Base-by-base conservation (phyloP, 1,140 invertebrate species). In the Diachasmimorpha longicaudata region DNA sequence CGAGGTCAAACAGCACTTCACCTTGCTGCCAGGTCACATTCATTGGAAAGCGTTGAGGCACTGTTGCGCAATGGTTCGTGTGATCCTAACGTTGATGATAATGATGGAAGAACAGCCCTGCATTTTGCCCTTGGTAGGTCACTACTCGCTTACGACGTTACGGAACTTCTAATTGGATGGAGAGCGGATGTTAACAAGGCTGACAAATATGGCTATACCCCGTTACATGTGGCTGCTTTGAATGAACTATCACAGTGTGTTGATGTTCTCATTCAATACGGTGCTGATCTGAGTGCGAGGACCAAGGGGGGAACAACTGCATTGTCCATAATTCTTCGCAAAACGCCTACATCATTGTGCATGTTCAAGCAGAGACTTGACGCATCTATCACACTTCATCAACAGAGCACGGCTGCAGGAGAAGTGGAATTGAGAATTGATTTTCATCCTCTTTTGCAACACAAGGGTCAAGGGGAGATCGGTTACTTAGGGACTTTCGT, bases 191-290 rank as follows among this genome's bases (percentile, higher is more conserved):
- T 97, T 0, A 96, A 97, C 83, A 91, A 93, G 52, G 93, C 94
- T 80, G 96, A 98, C 81, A 93, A 95, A 76, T 96, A 96, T 81
- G 96, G 96, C 0, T 97, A 96, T 84, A 96, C 96, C 0, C 95
- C 96, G 0, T 88, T 98, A 14, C 96, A 97, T 83, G 91, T 97
- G 52, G 96, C 96, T 5, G 95, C 96, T 6, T 85, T 96, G 0
- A 95, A 96, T 83, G 95, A 95, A 37, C 87, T 96, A n/a, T 94
- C 94, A 0, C 93, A 93, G 77, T 95, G 94, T 81, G 95, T 96
- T 0, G 93, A 96, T 83, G 91, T 95, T 48, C 86, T 98, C 31
- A 93, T 97, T 21, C 93, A 93, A 82, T 91, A 95, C 82, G 95
- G 95, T 2, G 95, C 96, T 63, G 94, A 96, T 88, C 92, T 97